Evolutionary conservation across 2,888 invertebrate genomes (phyloP).

Genomic region (Sturmia bella): DNA sequence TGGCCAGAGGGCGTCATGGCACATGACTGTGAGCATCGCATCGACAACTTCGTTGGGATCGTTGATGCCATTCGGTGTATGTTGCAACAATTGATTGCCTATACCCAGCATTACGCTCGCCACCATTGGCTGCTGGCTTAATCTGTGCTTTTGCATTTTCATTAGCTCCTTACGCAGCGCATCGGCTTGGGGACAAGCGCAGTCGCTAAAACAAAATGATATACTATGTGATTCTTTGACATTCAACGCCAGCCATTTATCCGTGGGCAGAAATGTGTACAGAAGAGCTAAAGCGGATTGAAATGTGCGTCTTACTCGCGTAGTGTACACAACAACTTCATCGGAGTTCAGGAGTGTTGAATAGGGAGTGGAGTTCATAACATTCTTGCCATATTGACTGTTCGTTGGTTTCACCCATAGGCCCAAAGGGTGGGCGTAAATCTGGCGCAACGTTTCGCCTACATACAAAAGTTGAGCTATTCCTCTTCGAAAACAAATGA

Average conservation of each 20-base stretch:
- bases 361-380: conserved; percentile 77
- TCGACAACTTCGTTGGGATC: conserved; percentile 88
- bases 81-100: conserved; percentile 86
- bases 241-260: conserved; percentile 85
- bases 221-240: conserved; percentile 90
- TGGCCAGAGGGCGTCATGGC: conserved; percentile 91
- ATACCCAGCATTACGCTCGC: conserved; percentile 86
- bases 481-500: conserved; percentile 82
- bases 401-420: conserved; percentile 75
- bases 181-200: conserved; percentile 87
- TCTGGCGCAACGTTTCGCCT: conserved; percentile 86
- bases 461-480: conserved; percentile 91
- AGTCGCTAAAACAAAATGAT: conserved; percentile 92
- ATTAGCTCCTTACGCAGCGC: conserved; percentile 82
- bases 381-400: conserved; percentile 72
- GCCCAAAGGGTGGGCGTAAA: conserved; percentile 83
- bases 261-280: conserved; percentile 87
- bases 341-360: conserved; percentile 81
- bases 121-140: conserved; percentile 89
- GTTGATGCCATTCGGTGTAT: conserved; percentile 83
- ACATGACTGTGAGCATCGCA: conserved; percentile 89
- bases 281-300: conserved; percentile 93
- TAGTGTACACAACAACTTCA: conserved; percentile 89
- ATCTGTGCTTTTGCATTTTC: conserved; percentile 85
- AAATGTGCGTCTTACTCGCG: conserved; percentile 93